A percentile compares a stretch with the other conserved stretches of the same genome.
Evolutionary conservation across 2,113 vertebrate species (phyloP).

Genomic region (Oncorhynchus keta): DNA sequence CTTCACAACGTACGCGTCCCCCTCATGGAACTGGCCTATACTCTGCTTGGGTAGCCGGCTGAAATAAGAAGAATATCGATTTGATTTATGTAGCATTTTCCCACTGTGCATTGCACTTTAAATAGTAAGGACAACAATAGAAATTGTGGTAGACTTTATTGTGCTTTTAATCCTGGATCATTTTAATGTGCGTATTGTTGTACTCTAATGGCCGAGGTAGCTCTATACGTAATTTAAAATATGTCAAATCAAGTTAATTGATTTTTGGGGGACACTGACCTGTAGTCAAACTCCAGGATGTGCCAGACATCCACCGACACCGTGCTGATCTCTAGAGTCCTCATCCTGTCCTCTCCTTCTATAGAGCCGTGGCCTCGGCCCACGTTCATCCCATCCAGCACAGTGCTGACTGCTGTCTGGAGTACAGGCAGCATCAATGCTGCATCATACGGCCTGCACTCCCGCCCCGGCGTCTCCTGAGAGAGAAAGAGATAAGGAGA

Average conservation of each 20-base stretch:
- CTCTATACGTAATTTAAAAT: too few relatives aligned
- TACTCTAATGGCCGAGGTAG: too few relatives aligned
- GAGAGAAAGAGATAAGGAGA: not conserved
- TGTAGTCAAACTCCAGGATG: slow-evolving; percentile 95
- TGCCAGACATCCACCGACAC: slow-evolving; percentile 94
- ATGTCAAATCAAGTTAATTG: too few relatives aligned
- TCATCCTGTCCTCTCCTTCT: slow-evolving; percentile 81
- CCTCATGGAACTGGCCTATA: slow-evolving; percentile 97
- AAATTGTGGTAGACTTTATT: too few relatives aligned
- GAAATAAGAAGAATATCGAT: too few relatives aligned
- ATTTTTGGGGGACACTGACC: too few relatives aligned
- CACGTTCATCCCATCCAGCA: slow-evolving; percentile 87
- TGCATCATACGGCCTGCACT: slow-evolving; percentile 81
- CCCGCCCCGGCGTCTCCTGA: slow-evolving; percentile 78
- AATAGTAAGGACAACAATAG: too few relatives aligned
- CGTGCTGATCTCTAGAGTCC: slow-evolving; percentile 85
- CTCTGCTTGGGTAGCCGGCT: slow-evolving; percentile 94
- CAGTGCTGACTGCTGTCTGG: slow-evolving; percentile 71
- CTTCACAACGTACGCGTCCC: slow-evolving; percentile 96
- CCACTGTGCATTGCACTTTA: too few relatives aligned
- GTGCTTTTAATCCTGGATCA: too few relatives aligned
- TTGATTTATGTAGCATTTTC: too few relatives aligned
- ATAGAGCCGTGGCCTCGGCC: slow-evolving; percentile 88
- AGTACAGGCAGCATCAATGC: slow-evolving; percentile 85
- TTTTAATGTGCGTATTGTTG: too few relatives aligned